These are phyloP conservation scores for Nomada goodeniana DNA, from an alignment of 2,888 invertebrate species.

Conservation along the genomic window DNA sequence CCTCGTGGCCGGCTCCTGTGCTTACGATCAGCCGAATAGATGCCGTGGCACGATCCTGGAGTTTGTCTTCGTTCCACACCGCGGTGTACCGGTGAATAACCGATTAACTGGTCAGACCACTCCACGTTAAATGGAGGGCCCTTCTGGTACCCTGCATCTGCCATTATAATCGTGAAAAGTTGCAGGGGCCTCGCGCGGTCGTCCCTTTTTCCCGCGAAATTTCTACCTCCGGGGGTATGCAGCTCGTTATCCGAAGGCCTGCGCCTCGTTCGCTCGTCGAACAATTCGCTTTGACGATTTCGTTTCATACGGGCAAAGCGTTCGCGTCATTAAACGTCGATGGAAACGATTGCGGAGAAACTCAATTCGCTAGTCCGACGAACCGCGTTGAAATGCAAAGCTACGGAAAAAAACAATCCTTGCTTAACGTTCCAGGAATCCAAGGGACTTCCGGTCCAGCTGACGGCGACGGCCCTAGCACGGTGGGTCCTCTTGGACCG, in stretches of 20 bases:
- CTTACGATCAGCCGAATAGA: slow-evolving; percentile 63
- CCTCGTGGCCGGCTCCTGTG: slow-evolving; percentile 46
- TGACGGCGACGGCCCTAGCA: slow-evolving; percentile 79
- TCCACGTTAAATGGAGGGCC: slow-evolving; percentile 57
- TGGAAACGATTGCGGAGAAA: no score
- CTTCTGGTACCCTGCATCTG: slow-evolving; percentile 47
- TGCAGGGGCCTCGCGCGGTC: slow-evolving; percentile 14
- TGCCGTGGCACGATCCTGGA: slow-evolving; percentile 57
- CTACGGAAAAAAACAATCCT: not conserved
- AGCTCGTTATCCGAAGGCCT: not conserved
- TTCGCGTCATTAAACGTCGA: no score
- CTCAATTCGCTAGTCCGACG: no score
- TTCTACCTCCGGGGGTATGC: not conserved
- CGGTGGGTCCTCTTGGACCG: slow-evolving; percentile 76
- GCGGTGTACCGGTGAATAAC: slow-evolving; percentile 64
- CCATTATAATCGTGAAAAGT: slow-evolving; percentile 58
- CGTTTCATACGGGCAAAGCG: no score
- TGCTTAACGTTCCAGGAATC: slow-evolving; percentile 60
- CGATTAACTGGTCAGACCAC: slow-evolving; percentile 69
- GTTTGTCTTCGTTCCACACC: slow-evolving; percentile 51
- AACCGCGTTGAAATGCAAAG: not conserved
- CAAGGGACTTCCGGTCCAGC: slow-evolving; percentile 69
- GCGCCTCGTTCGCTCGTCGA: not conserved
- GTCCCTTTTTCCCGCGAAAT: slow-evolving; percentile 29
- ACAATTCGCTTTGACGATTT: no score